Conservation (phyloP, 2,797 vertebrate species). For the Periophthalmus magnuspinnatus region DNA sequence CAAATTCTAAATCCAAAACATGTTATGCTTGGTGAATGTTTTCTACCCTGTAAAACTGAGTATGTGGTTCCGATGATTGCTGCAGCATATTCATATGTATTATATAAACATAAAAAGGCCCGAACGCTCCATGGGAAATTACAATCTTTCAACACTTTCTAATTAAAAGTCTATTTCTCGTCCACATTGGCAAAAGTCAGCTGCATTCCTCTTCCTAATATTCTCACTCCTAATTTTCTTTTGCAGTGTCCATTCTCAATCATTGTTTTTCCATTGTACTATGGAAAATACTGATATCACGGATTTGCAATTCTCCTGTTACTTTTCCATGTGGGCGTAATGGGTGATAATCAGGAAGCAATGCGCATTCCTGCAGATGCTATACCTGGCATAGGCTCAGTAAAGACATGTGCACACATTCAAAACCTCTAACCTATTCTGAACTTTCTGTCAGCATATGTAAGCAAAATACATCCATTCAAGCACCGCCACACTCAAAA, state of each 20-base stretch:
- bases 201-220: slow-evolving; percentile 56
- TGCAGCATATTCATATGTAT: slow-evolving; percentile 71
- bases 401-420: slow-evolving; percentile 38
- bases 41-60: slow-evolving; percentile 52
- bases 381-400: slow-evolving; percentile 44
- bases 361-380: slow-evolving; percentile 22
- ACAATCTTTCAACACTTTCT: slow-evolving; percentile 72
- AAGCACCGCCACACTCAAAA: slow-evolving; percentile 40
- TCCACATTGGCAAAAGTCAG: slow-evolving; percentile 49
- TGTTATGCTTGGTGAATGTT: slow-evolving; percentile 30
- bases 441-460: slow-evolving; percentile 41
- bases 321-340: slow-evolving; percentile 43
- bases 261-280: slow-evolving; percentile 33
- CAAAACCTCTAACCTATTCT: slow-evolving; percentile 18
- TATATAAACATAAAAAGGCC: slow-evolving; percentile 73
- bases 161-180: slow-evolving; percentile 69
- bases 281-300: slow-evolving; percentile 55
- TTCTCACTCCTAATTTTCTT: slow-evolving; percentile 53
- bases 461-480: slow-evolving; percentile 58
- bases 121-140: slow-evolving; percentile 69
- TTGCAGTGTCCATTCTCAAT: slow-evolving; percentile 33
- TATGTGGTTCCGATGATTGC: slow-evolving; percentile 71
- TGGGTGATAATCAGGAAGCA: slow-evolving; percentile 45
- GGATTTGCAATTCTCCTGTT: slow-evolving; percentile 32
- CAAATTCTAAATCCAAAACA: slow-evolving; percentile 34